Evolutionary conservation across 2,797 vertebrate species (phyloP).

Genomic region (Anguilla marmorata): DNA sequence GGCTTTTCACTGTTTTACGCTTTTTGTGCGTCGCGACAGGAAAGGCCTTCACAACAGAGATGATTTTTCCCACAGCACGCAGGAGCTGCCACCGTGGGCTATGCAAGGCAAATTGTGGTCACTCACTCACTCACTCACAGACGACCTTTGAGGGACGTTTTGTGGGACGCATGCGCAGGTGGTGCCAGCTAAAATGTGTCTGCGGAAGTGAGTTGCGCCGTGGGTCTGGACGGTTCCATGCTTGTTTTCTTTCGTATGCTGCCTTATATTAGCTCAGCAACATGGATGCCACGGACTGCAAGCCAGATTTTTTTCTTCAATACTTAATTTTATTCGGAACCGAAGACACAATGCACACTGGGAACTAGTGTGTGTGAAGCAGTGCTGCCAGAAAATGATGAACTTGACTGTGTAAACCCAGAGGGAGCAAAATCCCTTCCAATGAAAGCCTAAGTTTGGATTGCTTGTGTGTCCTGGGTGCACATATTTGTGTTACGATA

Average conservation of each 20-base stretch:
- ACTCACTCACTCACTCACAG: no score
- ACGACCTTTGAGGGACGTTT: no score
- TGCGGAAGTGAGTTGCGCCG: no score
- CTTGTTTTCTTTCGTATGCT: neutral
- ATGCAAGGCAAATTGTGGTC: no score
- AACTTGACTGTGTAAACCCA: neutral
- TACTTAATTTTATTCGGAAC: neutral
- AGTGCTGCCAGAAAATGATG: neutral
- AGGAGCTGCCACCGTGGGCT: no score
- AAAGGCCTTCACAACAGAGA: neutral
- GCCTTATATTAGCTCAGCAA: neutral
- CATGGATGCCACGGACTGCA: neutral
- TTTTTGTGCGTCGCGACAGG: neutral
- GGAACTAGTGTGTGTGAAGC: neutral
- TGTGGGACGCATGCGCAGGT: no score
- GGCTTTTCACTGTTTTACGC: neutral
- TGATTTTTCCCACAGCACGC: no score
- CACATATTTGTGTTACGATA: neutral
- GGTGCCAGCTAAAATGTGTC: no score
- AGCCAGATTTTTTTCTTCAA: neutral
- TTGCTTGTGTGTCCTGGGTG: neutral
- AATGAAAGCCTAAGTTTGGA: neutral
- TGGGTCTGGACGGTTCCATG: neutral
- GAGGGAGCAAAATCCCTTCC: neutral
- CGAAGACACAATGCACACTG: neutral